Evolutionary conservation across 2,888 invertebrate species (phyloP).

Genomic region (Lepetodrilus schrolli): DNA sequence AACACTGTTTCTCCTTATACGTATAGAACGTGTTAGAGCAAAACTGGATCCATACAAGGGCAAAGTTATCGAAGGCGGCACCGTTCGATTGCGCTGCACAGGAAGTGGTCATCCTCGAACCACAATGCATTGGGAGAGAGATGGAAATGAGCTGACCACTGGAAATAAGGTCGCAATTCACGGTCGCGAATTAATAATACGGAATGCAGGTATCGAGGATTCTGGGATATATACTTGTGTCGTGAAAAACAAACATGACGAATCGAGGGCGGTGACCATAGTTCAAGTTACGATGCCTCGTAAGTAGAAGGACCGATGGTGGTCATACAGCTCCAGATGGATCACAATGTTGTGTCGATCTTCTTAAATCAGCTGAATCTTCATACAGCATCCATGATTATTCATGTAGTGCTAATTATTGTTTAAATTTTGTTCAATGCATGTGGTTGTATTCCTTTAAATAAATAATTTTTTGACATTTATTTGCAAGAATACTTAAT

Average conservation of each 20-base stretch:
- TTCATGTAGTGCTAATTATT: too few species aligned
- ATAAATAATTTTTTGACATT: too few species aligned
- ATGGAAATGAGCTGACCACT: conserved; percentile 51
- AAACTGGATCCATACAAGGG: conserved; percentile 58
- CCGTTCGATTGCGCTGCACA: conserved; percentile 60
- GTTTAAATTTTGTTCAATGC: too few species aligned
- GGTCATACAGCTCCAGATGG: too few species aligned
- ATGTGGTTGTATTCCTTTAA: not conserved
- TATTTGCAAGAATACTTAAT: too few species aligned
- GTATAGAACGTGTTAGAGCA: conserved; percentile 62
- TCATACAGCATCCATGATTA: too few species aligned
- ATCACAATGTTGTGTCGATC: too few species aligned
- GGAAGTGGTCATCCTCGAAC: conserved; percentile 66
- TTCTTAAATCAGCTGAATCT: too few species aligned
- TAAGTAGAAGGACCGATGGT: conserved; percentile 41
- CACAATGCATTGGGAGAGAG: conserved; percentile 60
- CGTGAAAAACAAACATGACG: conserved; percentile 56
- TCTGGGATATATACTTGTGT: conserved; percentile 69
- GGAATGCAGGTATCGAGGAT: conserved; percentile 59
- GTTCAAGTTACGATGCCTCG: conserved; percentile 62
- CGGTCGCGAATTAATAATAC: conserved; percentile 56
- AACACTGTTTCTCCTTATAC: not conserved
- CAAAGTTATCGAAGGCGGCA: conserved; percentile 59
- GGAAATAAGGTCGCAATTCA: conserved; percentile 49
- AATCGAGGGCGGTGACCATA: conserved; percentile 54